A percentile compares a stretch with the other conserved stretches of the same genome.
phyloP scores from a whole-genome alignment of 2,797 vertebrate species.

The Myotis vivesi region DNA sequence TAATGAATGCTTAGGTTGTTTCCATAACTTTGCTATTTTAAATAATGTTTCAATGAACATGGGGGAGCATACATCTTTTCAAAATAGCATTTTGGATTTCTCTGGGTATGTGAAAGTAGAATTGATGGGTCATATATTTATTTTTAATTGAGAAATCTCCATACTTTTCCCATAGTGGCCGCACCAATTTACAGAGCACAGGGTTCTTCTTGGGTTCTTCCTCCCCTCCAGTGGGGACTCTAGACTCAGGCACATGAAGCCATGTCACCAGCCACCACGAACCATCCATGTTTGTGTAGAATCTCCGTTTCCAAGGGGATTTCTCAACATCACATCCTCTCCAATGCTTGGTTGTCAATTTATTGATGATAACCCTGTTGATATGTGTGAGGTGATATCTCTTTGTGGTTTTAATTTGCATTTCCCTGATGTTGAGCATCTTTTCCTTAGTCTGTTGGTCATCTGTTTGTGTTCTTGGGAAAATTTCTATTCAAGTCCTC shows the following conservation, averaged over 20 bases:
- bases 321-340: background rate
- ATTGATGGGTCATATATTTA: background rate
- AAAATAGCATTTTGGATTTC: background rate
- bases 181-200: background rate
- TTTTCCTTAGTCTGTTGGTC: background rate
- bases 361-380: background rate
- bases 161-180: background rate
- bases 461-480: background rate
- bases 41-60: background rate
- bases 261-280: background rate
- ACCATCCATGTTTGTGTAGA: background rate
- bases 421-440: background rate
- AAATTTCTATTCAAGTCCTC: background rate
- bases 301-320: background rate
- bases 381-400: background rate
- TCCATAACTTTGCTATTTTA: background rate
- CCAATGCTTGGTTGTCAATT: background rate
- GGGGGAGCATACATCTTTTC: background rate
- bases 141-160: background rate
- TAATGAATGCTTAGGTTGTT: background rate
- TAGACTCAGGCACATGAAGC: background rate
- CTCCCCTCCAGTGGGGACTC: background rate
- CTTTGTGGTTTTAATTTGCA: background rate
- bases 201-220: background rate
- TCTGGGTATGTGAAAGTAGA: background rate